phyloP scores from a whole-genome alignment of 92 coral and sea anemone genomes.

The Siderastrea radians region DNA sequence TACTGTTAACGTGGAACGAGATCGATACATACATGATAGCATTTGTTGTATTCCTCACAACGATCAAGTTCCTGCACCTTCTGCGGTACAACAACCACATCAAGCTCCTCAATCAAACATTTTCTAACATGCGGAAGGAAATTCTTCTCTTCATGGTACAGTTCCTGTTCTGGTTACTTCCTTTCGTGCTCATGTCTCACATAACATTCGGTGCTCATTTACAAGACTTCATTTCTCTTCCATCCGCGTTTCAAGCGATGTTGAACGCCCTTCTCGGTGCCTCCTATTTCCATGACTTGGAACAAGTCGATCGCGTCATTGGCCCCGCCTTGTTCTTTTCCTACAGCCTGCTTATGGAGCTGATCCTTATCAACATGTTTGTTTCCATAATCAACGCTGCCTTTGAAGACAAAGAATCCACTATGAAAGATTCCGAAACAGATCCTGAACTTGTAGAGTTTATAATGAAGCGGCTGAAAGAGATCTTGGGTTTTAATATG shows the following conservation, averaged over 20 bases:
- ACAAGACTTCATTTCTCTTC: slow-evolving; percentile 67
- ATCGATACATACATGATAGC: slow-evolving; percentile 73
- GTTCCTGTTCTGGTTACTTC: slow-evolving; percentile 73
- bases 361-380: slow-evolving; percentile 81
- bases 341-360: slow-evolving; percentile 75
- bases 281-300: slow-evolving; percentile 59
- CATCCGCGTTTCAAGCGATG: slow-evolving; percentile 72
- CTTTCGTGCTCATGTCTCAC: slow-evolving; percentile 70
- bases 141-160: slow-evolving; percentile 77
- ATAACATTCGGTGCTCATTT: slow-evolving; percentile 74
- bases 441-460: slow-evolving; percentile 81
- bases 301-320: slow-evolving; percentile 69
- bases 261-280: slow-evolving; percentile 80
- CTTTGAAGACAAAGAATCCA: slow-evolving; percentile 58
- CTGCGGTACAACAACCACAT: slow-evolving; percentile 80
- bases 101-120: slow-evolving; percentile 71
- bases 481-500: slow-evolving; percentile 67
- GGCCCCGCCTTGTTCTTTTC: slow-evolving; percentile 72
- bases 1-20: slow-evolving; percentile 65
- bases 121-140: slow-evolving; percentile 65
- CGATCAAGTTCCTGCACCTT: slow-evolving; percentile 75
- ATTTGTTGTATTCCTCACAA: slow-evolving; percentile 79
- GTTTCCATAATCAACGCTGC: slow-evolving; percentile 79
- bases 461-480: slow-evolving; percentile 54
- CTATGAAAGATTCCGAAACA: slow-evolving; percentile 60